These are phyloP conservation scores for Nothocercus nigrocapillus DNA, from an alignment of 2,113 vertebrate genomes.

Conservation along the genomic window DNA sequence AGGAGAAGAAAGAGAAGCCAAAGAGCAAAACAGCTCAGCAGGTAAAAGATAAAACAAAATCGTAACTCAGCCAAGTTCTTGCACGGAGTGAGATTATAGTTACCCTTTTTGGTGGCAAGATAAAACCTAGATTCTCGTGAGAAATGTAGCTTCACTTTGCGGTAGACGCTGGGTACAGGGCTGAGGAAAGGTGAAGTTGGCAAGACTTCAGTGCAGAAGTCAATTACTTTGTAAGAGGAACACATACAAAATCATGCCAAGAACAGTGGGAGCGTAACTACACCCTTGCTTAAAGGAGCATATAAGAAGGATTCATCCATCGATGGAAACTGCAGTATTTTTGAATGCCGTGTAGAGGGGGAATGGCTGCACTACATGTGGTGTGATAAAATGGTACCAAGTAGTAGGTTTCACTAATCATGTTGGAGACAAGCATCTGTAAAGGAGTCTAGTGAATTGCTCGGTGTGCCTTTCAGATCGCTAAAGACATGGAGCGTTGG, in stretches of 20 bases:
- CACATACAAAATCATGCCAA: background rate
- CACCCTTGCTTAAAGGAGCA: conserved; percentile 30
- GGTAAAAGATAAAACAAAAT: conserved; percentile 72
- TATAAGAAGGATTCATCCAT: conserved; percentile 18
- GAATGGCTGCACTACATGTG: conserved; percentile 44
- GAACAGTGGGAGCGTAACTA: conserved; percentile 49
- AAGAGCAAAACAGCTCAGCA: conserved; percentile 99
- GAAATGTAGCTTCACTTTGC: background rate
- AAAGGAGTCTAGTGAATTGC: background rate
- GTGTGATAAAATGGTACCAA: background rate
- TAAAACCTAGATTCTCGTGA: background rate
- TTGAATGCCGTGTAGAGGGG: background rate
- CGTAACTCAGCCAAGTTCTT: background rate
- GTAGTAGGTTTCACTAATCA: background rate
- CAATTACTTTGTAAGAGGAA: conserved; percentile 41
- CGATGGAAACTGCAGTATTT: background rate
- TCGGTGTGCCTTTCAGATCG: conserved; percentile 82
- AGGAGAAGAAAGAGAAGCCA: conserved; percentile 98
- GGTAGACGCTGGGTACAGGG: background rate
- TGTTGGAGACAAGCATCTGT: background rate
- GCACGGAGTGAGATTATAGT: background rate
- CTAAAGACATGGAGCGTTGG: conserved; percentile 99
- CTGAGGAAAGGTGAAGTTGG: conserved; percentile 31
- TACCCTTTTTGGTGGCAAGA: background rate
- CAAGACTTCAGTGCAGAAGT: conserved; percentile 43